phyloP scores from a whole-genome alignment of 2,113 vertebrate species.

The Erpornis zantholeuca region DNA sequence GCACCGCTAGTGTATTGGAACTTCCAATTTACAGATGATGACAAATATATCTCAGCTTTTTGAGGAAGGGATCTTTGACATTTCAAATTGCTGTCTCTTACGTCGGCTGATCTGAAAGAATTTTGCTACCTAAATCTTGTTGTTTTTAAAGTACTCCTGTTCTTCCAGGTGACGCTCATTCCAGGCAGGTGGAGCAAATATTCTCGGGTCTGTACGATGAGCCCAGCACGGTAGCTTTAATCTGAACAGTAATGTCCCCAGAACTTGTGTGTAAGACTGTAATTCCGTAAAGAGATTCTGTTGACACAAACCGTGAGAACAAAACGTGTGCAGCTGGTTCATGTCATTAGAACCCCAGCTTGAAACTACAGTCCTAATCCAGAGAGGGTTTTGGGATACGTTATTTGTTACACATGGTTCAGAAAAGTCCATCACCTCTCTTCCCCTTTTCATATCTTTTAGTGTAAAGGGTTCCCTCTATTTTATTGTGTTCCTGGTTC shows the following conservation, averaged over 20 bases:
- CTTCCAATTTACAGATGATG: constrained; percentile 84
- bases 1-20: constrained; percentile 86
- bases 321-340: constrained; percentile 26
- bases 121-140: constrained; percentile 75
- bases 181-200: constrained; percentile 78
- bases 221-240: constrained; percentile 79
- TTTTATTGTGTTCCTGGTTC: not conserved
- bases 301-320: constrained; percentile 35
- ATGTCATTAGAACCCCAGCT: constrained; percentile 28
- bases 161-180: constrained; percentile 80
- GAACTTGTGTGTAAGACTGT: constrained; percentile 60
- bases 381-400: constrained; percentile 36
- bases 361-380: constrained; percentile 44
- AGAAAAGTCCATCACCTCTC: not conserved
- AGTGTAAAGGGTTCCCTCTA: not conserved
- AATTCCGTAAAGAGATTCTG: constrained; percentile 65
- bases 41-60: constrained; percentile 78
- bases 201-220: constrained; percentile 77
- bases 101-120: constrained; percentile 73
- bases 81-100: constrained; percentile 82
- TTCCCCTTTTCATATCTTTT: not conserved
- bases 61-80: constrained; percentile 82
- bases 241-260: constrained; percentile 63
- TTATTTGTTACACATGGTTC: constrained; percentile 68
- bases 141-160: constrained; percentile 68